Conservation (phyloP, 2,888 invertebrate species). For the Chelonus formosanus region DNA sequence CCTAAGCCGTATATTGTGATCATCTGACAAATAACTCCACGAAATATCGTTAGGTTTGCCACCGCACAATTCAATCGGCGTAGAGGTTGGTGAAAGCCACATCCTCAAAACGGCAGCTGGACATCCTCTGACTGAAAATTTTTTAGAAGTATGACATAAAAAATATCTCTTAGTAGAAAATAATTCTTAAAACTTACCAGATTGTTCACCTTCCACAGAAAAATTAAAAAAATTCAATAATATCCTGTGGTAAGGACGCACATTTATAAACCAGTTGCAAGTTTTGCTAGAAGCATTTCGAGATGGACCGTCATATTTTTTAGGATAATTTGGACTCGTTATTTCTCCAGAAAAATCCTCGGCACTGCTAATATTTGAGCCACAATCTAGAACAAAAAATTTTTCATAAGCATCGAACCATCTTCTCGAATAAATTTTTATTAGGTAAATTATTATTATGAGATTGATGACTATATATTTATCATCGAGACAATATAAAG, state of each 20-base stretch:
- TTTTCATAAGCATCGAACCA: not conserved
- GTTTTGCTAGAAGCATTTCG: conserved; percentile 84
- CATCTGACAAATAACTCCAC: conserved; percentile 87
- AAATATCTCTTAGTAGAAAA: not conserved
- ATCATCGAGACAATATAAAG: too few species aligned
- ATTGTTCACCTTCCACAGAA: conserved; percentile 92
- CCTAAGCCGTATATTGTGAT: conserved; percentile 88
- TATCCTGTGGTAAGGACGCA: conserved; percentile 84
- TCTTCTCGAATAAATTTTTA: too few species aligned
- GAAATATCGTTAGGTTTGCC: conserved; percentile 79
- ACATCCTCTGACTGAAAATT: conserved; percentile 81
- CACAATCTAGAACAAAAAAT: conserved; percentile 75
- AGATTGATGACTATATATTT: too few species aligned
- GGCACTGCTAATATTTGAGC: conserved; percentile 86
- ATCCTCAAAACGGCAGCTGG: conserved; percentile 90
- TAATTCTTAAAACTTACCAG: conserved; percentile 68
- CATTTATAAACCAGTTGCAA: conserved; percentile 97
- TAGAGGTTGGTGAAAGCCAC: conserved; percentile 83
- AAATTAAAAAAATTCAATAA: conserved; percentile 92
- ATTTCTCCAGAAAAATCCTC: conserved; percentile 86
- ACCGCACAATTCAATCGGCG: conserved; percentile 89
- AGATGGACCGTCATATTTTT: conserved; percentile 85
- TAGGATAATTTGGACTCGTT: conserved; percentile 90
- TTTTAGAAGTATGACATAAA: not conserved
- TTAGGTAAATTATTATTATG: too few species aligned